A percentile compares a stretch with the other conserved stretches of the same genome.
phyloP scores from a whole-genome alignment of 1,140 invertebrate genomes.

The Zaprionus nigranus region DNA sequence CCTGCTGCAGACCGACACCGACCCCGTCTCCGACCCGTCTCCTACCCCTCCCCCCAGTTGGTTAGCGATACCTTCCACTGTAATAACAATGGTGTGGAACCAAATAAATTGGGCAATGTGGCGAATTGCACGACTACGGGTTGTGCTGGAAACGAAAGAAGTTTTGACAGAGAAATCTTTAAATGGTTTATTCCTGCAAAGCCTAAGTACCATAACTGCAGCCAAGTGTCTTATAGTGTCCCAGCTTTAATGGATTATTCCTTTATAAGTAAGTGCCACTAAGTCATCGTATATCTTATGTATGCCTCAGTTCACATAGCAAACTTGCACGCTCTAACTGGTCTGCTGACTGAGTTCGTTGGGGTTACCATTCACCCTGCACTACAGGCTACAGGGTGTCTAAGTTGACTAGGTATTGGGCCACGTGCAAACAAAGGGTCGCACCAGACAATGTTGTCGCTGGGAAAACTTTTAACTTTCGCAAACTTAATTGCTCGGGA shows the following conservation, averaged over 20 bases:
- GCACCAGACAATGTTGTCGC: conserved; percentile 76
- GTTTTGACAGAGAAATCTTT: too few species aligned
- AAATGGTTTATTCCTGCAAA: too few species aligned
- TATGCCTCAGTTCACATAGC: too few species aligned
- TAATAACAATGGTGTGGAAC: background rate
- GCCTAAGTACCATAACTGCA: too few species aligned
- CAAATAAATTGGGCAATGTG: background rate
- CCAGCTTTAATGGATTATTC: too few species aligned
- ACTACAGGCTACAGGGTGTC: conserved; percentile 18
- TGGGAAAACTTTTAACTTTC: conserved; percentile 76
- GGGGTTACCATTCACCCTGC: background rate
- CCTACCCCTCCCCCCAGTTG: background rate
- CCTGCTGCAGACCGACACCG: background rate
- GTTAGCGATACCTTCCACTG: background rate
- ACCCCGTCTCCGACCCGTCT: background rate
- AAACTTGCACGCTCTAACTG: too few species aligned
- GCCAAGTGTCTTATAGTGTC: too few species aligned
- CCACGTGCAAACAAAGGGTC: conserved; percentile 73
- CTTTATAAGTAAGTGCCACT: too few species aligned
- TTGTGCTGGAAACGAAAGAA: background rate
- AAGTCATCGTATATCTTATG: too few species aligned
- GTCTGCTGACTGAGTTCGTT: too few species aligned
- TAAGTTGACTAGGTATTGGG: conserved; percentile 40
- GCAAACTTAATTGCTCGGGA: conserved; percentile 75
- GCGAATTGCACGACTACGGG: background rate